Base-by-base conservation (phyloP, 2,113 vertebrate species). In the Echinops telfairi region DNA sequence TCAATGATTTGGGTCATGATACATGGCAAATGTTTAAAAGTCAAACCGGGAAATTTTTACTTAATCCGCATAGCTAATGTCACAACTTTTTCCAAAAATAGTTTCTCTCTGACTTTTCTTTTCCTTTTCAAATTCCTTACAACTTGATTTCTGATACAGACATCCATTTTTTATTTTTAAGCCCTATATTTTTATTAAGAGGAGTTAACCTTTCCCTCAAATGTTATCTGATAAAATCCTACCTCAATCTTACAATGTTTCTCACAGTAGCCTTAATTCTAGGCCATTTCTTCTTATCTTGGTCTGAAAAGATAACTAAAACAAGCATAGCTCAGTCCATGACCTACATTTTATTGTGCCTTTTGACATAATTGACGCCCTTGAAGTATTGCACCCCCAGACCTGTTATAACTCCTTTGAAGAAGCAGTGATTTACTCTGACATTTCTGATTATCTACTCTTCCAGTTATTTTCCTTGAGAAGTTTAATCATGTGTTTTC, bases 301-400 rank as follows among this genome's bases (percentile, higher is more conserved):
- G n/a, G 31, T 38, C 31, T 77, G 31, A 87, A 94, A 95, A 88
- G 53, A 23, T 25, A 93, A 78, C 20, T 40, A 73, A 68, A 71
- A n/a, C 57, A 94, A 71, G 57, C 60, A 53, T 0, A 22, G 38
- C 38, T 47, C 3, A 10, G 19, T 38, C 70, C 73, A 60, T 25
- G 29, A 43, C 33, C 3, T 15, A 4, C 16, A 53, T 9, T n/a
- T 76, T 73, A 25, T 0, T 43, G 14, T 43, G 47, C 15, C 7
- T 93, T 78, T 10, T 71, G 33, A 84, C 38, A 75, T 9, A 62
- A 19, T 14, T n/a, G 82, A 36, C 73, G 40, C 16, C 33, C 79
- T 53, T 80, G 38, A 77, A 53, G 38, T 1, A 2, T 3, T 31
- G 84, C 33, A 79, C 14, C 85, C 15, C 14, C 20, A 53, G 43